These are phyloP conservation scores for Eptesicus fuscus DNA, from an alignment of 2,113 vertebrate genomes.

Conservation along the genomic window DNA sequence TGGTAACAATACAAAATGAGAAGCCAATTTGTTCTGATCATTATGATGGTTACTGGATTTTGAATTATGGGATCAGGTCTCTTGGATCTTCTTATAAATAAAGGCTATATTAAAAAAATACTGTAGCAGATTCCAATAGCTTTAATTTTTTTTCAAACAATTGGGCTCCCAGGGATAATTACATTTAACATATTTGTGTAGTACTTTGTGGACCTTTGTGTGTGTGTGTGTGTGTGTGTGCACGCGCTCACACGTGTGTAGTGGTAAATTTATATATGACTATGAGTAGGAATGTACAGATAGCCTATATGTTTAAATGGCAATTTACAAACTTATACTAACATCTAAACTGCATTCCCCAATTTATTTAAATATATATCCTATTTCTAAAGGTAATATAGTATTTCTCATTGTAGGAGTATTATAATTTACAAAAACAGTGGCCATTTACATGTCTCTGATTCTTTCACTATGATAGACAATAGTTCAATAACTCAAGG, in stretches of 20 bases:
- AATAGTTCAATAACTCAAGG: neutral
- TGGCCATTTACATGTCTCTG: neutral
- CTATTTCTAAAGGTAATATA: neutral
- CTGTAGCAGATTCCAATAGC: neutral
- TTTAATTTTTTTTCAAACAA: neutral
- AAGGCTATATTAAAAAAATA: neutral
- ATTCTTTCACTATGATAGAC: neutral
- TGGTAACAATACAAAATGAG: neutral
- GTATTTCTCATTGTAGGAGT: neutral
- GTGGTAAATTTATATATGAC: neutral
- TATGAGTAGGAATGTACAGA: neutral
- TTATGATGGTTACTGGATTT: neutral
- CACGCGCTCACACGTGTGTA: neutral
- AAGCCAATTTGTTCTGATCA: neutral
- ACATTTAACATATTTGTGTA: neutral
- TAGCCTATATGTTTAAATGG: neutral
- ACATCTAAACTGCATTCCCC: neutral
- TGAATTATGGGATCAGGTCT: neutral
- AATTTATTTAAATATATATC: neutral
- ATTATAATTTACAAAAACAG: neutral
- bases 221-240: fast-evolving
- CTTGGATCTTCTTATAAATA: neutral
- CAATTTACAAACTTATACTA: neutral
- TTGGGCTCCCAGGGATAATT: neutral
- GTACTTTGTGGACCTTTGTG: neutral